These are phyloP conservation scores for Prosapia bicincta DNA, from an alignment of 2,888 invertebrate species.

Conservation along the genomic window DNA sequence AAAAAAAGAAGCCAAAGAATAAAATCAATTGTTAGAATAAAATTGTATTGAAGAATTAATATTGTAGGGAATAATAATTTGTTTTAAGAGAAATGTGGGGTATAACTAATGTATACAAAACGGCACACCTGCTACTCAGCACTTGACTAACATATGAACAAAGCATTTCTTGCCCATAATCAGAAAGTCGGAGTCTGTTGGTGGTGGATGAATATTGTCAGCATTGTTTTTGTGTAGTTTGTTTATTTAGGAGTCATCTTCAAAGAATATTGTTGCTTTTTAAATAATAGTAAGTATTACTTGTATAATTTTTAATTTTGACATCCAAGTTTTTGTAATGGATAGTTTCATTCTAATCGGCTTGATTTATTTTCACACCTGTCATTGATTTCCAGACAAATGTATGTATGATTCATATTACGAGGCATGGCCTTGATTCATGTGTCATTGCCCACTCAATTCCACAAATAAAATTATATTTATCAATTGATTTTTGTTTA, in stretches of 20 bases:
- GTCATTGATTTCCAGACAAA: conserved; percentile 9
- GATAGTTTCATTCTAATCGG: too few relatives aligned
- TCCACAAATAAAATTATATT: too few relatives aligned
- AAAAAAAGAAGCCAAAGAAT: too few relatives aligned
- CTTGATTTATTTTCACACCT: neutral
- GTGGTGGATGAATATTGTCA: neutral
- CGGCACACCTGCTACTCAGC: neutral
- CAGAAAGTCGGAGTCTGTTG: neutral
- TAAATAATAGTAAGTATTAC: neutral
- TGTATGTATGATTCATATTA: conserved; percentile 12
- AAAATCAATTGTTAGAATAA: too few relatives aligned
- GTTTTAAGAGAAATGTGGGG: neutral
- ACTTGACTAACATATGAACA: neutral
- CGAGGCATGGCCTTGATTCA: conserved; percentile 20
- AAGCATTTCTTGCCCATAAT: neutral
- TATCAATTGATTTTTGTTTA: too few relatives aligned
- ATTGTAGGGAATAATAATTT: too few relatives aligned
- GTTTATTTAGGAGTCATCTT: neutral
- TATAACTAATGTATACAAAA: neutral
- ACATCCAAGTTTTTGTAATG: too few relatives aligned
- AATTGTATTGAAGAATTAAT: too few relatives aligned
- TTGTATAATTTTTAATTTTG: neutral
- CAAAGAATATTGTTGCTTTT: neutral
- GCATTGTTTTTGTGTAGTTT: neutral
- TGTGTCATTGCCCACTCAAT: neutral